Conservation (phyloP, 1,140 invertebrate species). For the Maconellicoccus hirsutus region DNA sequence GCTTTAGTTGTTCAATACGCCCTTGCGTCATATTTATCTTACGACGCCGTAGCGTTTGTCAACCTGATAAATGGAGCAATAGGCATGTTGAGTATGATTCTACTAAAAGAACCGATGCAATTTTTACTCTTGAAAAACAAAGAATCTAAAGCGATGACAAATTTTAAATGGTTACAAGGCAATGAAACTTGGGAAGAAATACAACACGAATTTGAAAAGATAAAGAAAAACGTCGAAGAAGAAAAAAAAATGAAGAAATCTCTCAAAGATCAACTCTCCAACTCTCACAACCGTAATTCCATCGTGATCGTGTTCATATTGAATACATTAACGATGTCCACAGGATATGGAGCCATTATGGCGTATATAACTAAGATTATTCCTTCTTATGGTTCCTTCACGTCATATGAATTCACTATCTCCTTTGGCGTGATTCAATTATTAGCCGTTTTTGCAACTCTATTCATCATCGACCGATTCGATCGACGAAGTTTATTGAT, state of each 20-base stretch:
- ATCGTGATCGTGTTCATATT: conserved; percentile 36
- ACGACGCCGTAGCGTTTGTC: conserved; percentile 50
- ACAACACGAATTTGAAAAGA: background rate
- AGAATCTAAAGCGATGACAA: conserved; percentile 45
- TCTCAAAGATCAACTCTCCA: conserved; percentile 32
- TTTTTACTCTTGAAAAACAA: conserved; percentile 48
- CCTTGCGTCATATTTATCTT: conserved; percentile 58
- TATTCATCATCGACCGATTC: background rate
- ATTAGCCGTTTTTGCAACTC: background rate
- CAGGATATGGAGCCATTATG: background rate
- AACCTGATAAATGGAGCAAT: conserved; percentile 52
- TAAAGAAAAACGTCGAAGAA: conserved; percentile 28
- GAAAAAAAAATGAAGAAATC: conserved; percentile 31
- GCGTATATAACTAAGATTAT: background rate
- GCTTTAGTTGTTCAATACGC: conserved; percentile 65
- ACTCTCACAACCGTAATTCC: conserved; percentile 29
- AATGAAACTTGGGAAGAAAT: background rate
- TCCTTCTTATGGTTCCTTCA: background rate
- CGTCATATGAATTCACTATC: background rate
- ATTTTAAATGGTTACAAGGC: conserved; percentile 52
- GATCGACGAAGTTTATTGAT: too few species aligned
- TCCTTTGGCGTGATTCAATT: background rate
- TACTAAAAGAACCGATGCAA: conserved; percentile 65
- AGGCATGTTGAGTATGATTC: conserved; percentile 50
- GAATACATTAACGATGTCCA: background rate